Base-by-base conservation (phyloP, 2,797 vertebrate species). In the Kryptopterus vitreolus region DNA sequence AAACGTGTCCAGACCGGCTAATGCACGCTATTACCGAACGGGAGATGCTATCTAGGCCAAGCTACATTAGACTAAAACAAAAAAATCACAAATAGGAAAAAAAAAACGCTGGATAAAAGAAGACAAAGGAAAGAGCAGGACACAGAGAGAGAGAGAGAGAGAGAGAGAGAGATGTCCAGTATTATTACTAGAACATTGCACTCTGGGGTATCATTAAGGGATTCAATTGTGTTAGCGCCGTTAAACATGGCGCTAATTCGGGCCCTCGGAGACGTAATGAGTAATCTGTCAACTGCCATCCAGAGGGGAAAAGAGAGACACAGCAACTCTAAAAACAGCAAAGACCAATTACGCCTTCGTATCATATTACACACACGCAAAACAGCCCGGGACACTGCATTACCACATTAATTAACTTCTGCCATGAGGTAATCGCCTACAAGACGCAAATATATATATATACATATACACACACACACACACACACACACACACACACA, bases 151-250 rank as follows among this genome's bases (percentile, higher is more conserved):
- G 38, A 43, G 71, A 61, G 52, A 63, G 48, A 43, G 24, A 79
- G 79, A 81, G 81, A 82, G 83, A 71, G 76, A 83, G 84, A 78
- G 78, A 86, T 83, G 85, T 83, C 86, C 85, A 85, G 82, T 88
- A 81, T 85, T 81, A 85, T 85, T 88, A 86, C 81, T 82, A 82
- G 85, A 85, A 85, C 86, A 87, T 81, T 87, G 85, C 82, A 86
- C 86, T 88, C 88, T 88, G 85, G 86, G 87, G 85, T 82, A 87
- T 85, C 81, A 86, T 87, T 88, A 86, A 81, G 79, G 83, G 84
- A 86, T 86, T 86, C 86, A 86, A 87, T 88, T 86, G 87, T 87
- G 87, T 87, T 88, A 89, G 87, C 79, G 85, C 79, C 76, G 87
- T 87, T 88, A 85, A 86, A 84, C 85, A 89, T 84, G 84, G 84